These are phyloP conservation scores for Drosophila micromelanica DNA, from an alignment of 1,140 invertebrate species.

Conservation along the genomic window DNA sequence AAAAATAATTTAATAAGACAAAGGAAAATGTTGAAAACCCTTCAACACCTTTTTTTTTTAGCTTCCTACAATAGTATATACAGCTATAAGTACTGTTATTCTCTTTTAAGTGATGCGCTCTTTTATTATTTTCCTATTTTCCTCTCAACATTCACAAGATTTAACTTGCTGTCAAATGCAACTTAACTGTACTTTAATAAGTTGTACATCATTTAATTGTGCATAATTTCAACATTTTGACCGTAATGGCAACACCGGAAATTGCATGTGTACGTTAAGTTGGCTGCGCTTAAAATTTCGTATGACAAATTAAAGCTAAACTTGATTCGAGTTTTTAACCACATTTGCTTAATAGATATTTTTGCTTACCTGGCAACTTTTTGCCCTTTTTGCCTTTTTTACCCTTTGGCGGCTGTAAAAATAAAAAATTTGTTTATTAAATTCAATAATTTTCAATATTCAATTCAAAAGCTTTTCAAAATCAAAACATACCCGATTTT, in stretches of 20 bases:
- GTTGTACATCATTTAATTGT: not conserved
- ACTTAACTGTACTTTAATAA: no score
- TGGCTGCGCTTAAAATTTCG: not conserved
- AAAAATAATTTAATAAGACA: no score
- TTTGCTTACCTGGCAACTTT: slow-evolving; percentile 73
- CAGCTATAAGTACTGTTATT: no score
- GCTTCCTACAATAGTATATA: no score
- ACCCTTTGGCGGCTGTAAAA: slow-evolving; percentile 67
- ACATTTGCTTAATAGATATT: no score
- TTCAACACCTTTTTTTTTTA: no score
- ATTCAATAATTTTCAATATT: not conserved
- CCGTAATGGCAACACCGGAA: not conserved
- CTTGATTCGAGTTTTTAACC: not conserved
- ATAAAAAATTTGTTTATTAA: not conserved
- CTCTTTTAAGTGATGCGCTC: no score
- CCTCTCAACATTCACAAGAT: no score
- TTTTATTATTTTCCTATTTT: no score
- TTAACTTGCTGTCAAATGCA: no score
- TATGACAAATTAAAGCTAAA: not conserved
- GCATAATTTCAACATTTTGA: not conserved
- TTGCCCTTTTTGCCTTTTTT: slow-evolving; percentile 81
- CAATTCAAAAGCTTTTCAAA: not conserved
- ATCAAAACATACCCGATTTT: not conserved
- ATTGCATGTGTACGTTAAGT: not conserved
- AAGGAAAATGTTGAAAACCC: no score